Conservation (phyloP, 2,888 invertebrate species). For the Dasypogon diadema region DNA sequence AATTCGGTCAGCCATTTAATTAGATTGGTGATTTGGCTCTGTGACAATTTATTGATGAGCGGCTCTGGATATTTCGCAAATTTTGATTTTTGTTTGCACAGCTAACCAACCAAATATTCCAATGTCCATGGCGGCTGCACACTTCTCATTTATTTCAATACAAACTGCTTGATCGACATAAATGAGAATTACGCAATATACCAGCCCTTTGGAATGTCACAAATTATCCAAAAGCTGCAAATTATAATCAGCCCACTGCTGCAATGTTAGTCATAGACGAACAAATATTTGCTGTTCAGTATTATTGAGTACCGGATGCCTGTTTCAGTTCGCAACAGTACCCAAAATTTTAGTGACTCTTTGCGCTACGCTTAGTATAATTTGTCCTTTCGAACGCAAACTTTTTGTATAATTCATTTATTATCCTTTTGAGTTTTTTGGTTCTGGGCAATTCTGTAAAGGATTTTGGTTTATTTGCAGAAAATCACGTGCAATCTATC, state of each 20-base stretch:
- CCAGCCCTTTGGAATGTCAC: neutral
- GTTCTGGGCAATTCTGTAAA: too few species aligned
- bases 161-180: neutral
- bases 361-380: too few species aligned
- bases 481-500: too few species aligned
- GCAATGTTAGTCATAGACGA: too few species aligned
- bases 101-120: neutral
- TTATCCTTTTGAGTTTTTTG: too few species aligned
- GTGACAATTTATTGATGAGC: neutral
- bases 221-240: neutral
- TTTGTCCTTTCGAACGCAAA: too few species aligned
- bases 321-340: too few species aligned
- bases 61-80: neutral
- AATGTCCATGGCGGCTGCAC: neutral
- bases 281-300: too few species aligned
- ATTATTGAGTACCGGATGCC: too few species aligned
- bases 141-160: neutral
- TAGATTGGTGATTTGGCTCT: neutral
- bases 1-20: neutral
- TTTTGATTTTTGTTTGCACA: neutral
- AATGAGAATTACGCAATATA: neutral
- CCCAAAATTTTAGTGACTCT: too few species aligned
- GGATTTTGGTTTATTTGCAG: too few species aligned
- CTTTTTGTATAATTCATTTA: too few species aligned
- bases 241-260: neutral